Evolutionary conservation across 2,888 invertebrate genomes (phyloP).

Genomic region (Cynaeus angustus): DNA sequence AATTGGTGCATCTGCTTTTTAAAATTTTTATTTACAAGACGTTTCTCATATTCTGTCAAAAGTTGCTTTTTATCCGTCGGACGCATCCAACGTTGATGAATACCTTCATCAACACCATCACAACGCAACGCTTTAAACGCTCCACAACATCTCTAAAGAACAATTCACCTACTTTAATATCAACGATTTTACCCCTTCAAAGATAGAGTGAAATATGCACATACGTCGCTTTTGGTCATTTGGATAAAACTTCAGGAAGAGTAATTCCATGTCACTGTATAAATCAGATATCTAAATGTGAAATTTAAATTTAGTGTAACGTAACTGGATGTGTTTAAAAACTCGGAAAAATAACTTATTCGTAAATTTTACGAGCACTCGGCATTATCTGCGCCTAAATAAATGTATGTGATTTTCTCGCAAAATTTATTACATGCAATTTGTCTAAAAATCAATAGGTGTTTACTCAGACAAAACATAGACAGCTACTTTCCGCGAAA

Average conservation of each 20-base stretch:
- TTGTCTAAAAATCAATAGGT: too few species aligned
- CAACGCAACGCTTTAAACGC: conserved; percentile 15
- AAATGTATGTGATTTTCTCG: too few species aligned
- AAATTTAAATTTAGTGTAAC: conserved; percentile 1
- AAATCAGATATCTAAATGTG: conserved; percentile 8
- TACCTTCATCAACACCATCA: conserved; percentile 21
- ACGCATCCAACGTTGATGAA: conserved; percentile 19
- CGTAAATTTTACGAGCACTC: too few species aligned
- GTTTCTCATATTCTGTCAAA: conserved; percentile 4
- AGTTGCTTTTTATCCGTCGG: conserved; percentile 5
- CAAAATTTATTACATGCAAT: too few species aligned
- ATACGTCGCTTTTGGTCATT: conserved; percentile 1
- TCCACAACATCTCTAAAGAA: conserved; percentile 17
- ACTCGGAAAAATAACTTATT: neutral
- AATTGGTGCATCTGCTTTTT: neutral
- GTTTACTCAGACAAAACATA: too few species aligned
- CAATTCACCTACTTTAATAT: conserved; percentile 14
- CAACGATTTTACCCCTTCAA: conserved; percentile 10
- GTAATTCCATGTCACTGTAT: conserved; percentile 3
- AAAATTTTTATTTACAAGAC: neutral
- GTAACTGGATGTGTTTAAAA: neutral
- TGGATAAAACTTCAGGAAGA: neutral
- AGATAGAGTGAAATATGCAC: conserved; percentile 4
- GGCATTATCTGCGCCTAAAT: too few species aligned
- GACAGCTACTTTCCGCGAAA: too few species aligned